A percentile compares a stretch with the other conserved stretches of the same genome.
Conservation (phyloP, 1,140 invertebrate species). For the Macrotrachela quadricornifera region DNA sequence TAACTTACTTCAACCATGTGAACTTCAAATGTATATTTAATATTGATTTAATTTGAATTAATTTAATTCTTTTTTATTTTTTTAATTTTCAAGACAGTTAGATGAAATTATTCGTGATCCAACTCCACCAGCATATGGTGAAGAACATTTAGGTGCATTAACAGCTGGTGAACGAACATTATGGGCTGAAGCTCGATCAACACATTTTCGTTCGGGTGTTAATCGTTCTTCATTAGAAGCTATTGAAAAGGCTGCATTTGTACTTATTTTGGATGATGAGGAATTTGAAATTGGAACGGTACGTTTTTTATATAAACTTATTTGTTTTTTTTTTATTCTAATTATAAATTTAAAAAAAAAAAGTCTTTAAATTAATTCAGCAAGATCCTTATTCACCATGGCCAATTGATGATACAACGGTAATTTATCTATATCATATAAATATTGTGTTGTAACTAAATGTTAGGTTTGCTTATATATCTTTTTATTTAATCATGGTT, state of each 20-base stretch:
- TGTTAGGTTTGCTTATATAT: constrained; percentile 10
- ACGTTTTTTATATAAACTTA: constrained; percentile 5
- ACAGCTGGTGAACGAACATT: constrained; percentile 64
- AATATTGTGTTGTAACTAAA: not conserved
- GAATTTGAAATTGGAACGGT: constrained; percentile 46
- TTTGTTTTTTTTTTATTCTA: not conserved
- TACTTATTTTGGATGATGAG: constrained; percentile 65
- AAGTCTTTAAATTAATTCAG: not conserved
- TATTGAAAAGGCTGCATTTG: constrained; percentile 69
- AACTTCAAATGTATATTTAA: constrained; percentile 45
- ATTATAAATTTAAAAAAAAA: not conserved
- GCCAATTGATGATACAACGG: not conserved
- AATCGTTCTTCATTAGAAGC: constrained; percentile 66
- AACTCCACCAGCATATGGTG: constrained; percentile 45
- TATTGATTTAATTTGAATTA: too few relatives aligned
- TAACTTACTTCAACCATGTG: constrained; percentile 54
- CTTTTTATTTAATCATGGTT: constrained; percentile 10
- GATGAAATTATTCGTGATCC: constrained; percentile 63
- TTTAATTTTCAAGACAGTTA: constrained; percentile 46
- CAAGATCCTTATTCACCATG: not conserved
- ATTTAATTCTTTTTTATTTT: too few relatives aligned
- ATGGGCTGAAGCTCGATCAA: constrained; percentile 60
- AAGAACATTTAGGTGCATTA: constrained; percentile 64
- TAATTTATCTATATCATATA: not conserved
- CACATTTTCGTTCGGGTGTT: constrained; percentile 51